A percentile compares a stretch with the other conserved stretches of the same genome.
Evolutionary conservation across 2,888 invertebrate species (phyloP).

Genomic region (Xylocampa areola): DNA sequence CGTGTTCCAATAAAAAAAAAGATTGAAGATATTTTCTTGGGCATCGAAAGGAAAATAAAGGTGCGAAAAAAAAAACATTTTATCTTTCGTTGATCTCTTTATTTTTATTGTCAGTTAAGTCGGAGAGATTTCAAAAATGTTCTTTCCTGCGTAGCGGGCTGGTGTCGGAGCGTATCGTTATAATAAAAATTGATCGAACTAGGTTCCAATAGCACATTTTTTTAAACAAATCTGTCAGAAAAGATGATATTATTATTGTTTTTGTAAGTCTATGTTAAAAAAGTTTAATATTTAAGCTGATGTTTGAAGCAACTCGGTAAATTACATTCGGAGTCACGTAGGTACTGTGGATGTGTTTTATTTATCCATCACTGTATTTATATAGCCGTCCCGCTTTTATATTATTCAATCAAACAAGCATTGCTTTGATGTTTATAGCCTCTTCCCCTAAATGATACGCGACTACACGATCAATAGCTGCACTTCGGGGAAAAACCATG

Average conservation of each 20-base stretch:
- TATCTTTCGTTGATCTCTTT: conserved; percentile 50
- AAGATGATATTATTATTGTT: conserved; percentile 26
- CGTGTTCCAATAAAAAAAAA: conserved; percentile 49
- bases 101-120: conserved; percentile 53
- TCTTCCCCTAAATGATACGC: conserved; percentile 77
- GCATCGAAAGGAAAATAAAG: conserved; percentile 38
- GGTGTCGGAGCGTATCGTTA: conserved; percentile 31
- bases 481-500: conserved; percentile 80
- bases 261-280: conserved; percentile 20
- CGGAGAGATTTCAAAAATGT: conserved; percentile 36
- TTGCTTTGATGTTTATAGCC: conserved; percentile 76
- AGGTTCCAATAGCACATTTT: conserved; percentile 37
- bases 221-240: conserved; percentile 26
- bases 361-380: conserved; percentile 47
- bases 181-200: conserved; percentile 43
- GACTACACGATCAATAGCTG: conserved; percentile 72
- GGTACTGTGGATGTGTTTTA: conserved; percentile 61
- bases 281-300: conserved; percentile 23
- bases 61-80: conserved; percentile 45
- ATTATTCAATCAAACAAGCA: conserved; percentile 80
- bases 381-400: conserved; percentile 66
- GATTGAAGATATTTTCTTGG: conserved; percentile 43
- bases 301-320: conserved; percentile 42
- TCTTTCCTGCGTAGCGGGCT: conserved; percentile 18
- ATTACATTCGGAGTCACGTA: conserved; percentile 62